Evolutionary conservation across 2,113 vertebrate genomes (phyloP).

Genomic region (Syngnathoides biaculeatus): DNA sequence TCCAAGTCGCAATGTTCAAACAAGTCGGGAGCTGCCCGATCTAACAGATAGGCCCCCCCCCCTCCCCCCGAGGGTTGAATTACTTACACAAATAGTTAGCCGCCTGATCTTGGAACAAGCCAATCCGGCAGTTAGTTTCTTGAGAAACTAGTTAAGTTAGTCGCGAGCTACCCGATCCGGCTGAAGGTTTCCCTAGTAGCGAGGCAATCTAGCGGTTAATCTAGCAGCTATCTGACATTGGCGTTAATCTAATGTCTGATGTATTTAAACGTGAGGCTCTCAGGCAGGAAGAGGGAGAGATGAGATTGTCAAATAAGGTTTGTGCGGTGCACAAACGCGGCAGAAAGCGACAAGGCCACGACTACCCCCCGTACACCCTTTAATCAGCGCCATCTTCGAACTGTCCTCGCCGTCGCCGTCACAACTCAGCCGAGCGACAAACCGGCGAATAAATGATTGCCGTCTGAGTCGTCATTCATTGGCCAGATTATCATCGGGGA

Average conservation of each 20-base stretch:
- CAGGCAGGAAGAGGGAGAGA: background rate
- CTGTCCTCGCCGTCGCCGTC: background rate
- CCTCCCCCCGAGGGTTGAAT: no score
- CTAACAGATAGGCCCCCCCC: no score
- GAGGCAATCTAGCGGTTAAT: background rate
- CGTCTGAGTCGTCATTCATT: background rate
- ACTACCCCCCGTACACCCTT: background rate
- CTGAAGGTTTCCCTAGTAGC: no score
- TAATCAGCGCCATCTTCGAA: background rate
- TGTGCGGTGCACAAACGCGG: background rate
- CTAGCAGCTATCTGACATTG: no score
- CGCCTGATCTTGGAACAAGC: no score
- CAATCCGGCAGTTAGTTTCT: no score
- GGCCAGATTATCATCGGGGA: background rate
- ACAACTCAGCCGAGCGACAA: background rate
- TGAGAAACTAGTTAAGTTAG: no score
- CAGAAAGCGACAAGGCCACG: background rate
- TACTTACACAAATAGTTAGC: no score
- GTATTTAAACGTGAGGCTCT: background rate
- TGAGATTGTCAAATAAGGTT: background rate
- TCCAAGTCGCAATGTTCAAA: no score
- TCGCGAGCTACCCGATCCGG: no score
- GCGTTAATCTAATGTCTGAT: background rate
- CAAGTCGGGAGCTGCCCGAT: no score
- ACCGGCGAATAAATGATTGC: background rate